Conservation (phyloP, 1,140 invertebrate genomes). For the Laupala kohalensis region DNA sequence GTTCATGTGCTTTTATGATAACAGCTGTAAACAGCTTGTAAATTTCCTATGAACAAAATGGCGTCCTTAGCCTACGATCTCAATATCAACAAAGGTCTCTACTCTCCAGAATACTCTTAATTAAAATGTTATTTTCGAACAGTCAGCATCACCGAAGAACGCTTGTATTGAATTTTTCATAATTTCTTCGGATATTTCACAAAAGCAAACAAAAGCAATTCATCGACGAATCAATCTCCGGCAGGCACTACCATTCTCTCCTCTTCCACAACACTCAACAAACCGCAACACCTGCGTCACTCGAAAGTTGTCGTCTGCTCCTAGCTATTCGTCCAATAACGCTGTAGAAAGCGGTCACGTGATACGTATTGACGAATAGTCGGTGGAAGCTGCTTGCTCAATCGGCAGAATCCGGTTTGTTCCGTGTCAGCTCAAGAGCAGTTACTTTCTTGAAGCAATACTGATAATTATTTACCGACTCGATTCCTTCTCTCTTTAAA, state of each 20-base stretch:
- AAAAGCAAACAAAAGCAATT: too few relatives aligned
- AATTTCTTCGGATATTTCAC: background rate
- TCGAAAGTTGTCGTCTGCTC: background rate
- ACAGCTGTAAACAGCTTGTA: constrained; percentile 4
- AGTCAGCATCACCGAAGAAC: background rate
- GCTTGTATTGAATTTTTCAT: too few relatives aligned
- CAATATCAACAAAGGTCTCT: background rate
- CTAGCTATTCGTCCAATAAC: background rate
- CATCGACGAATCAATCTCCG: too few relatives aligned
- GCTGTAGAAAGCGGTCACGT: background rate
- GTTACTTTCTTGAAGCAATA: background rate
- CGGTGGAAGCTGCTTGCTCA: too few relatives aligned
- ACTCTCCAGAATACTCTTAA: background rate
- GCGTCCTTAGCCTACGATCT: background rate
- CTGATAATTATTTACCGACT: background rate
- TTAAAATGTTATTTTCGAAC: background rate
- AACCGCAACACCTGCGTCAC: background rate
- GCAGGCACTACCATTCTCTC: background rate
- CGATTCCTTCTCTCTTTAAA: background rate
- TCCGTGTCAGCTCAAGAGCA: background rate
- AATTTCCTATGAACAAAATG: constrained; percentile 5
- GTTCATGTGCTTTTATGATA: background rate
- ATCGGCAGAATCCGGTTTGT: background rate
- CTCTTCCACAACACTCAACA: background rate
- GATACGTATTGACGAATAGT: background rate